Evolutionary conservation across 2,888 invertebrate genomes (phyloP), one percentile per base, ranked within the genome.

Genomic region (Synergus gifuensis): DNA sequence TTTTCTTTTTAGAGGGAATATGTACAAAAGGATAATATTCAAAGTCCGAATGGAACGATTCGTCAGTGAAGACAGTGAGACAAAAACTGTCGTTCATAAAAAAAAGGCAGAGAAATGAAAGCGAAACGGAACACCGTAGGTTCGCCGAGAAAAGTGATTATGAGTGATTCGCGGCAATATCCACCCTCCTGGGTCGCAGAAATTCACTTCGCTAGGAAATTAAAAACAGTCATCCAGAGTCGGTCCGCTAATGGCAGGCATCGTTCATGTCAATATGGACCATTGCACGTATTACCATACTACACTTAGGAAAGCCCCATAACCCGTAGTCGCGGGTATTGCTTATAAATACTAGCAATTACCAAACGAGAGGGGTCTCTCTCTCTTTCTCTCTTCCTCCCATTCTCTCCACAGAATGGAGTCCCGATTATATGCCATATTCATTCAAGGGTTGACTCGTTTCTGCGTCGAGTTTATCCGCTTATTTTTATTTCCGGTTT

Each of bases 241-340:
- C 87, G 87, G 86, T 86, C 87, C 87, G 87, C 90, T 91, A 92
- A 92, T 92, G 90, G 91, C 88, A 84, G 86, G 89, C 92, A 92
- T 92, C 91, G 91, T 91, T 92, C 92, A 92, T 91, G 92, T 92
- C 92, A 92, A 92, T 91, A 92, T 92, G 92, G 91, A 85, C 92
- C 92, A 92, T 92, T 92, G 92, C 91, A 88, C 88, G 89, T 91
- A 92, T 92, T 92, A 92, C 91, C 92, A 92, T 92, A 92, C 90
- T 91, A 90, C 88, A 88, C 86, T 89, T 87, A 87, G 86, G 84
- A 88, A 86, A 84, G 79, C 81, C 81, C 81, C 82, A 79, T 81
- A 83, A 84, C 85, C 86, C 81, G 82, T 84, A 79, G 84, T 84
- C 83, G 84, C 77, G 88, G 28, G 87, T 90, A 91, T 92, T 87